These are phyloP conservation scores for Aphelocoma coerulescens DNA, from an alignment of 2,113 vertebrate genomes.

Conservation along the genomic window DNA sequence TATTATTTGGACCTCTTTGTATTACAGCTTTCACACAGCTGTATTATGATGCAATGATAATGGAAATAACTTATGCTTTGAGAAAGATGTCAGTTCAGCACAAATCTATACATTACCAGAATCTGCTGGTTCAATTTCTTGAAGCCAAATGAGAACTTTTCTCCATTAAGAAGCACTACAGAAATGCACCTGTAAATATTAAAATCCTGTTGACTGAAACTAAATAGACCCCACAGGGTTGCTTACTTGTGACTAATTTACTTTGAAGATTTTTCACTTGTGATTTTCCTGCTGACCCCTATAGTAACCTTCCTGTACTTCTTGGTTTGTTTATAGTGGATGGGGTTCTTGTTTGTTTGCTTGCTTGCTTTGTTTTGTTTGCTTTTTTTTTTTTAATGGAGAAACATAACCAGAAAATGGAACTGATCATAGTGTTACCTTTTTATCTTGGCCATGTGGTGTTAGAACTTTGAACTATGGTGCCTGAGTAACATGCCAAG, in stretches of 20 bases:
- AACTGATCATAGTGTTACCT: not conserved
- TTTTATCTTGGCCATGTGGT: not conserved
- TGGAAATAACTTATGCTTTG: not conserved
- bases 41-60: not conserved
- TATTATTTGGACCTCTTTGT: not conserved
- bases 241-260: not conserved
- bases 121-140: conserved; percentile 3
- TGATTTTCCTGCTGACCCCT: not conserved
- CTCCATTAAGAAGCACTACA: not conserved
- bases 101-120: not conserved
- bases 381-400: not conserved
- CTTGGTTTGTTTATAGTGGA: not conserved
- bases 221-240: not conserved
- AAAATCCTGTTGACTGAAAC: not conserved
- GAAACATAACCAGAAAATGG: not conserved
- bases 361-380: not conserved
- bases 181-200: not conserved
- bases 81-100: not conserved
- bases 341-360: not conserved
- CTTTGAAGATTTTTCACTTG: not conserved
- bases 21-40: not conserved
- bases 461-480: not conserved
- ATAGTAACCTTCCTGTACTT: not conserved
- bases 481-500: not conserved
- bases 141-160: not conserved